These are phyloP conservation scores for Candoia aspera DNA, from an alignment of 2,113 vertebrate genomes.

Conservation along the genomic window DNA sequence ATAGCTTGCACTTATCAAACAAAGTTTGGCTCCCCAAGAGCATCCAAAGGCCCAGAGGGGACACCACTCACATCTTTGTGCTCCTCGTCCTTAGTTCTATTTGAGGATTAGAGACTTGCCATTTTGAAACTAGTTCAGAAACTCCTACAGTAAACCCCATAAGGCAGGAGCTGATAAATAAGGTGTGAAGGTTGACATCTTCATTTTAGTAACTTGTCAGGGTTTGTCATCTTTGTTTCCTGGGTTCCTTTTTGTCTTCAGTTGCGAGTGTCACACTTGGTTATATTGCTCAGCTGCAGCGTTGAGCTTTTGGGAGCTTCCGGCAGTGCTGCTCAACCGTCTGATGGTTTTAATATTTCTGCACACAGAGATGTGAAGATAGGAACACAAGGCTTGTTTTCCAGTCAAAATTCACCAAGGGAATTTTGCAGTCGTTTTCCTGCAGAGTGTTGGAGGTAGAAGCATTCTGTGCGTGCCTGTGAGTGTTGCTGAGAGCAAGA, in stretches of 20 bases:
- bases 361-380: neutral
- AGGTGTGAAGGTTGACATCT: constrained; percentile 10
- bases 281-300: constrained; percentile 2
- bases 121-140: neutral
- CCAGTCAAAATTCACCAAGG: neutral
- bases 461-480: neutral
- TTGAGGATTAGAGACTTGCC: neutral
- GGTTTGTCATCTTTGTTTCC: constrained; percentile 1
- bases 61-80: neutral
- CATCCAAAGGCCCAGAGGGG: neutral
- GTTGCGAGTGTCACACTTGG: neutral
- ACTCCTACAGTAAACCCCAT: neutral
- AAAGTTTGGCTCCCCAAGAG: neutral
- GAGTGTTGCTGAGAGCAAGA: neutral
- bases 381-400: neutral
- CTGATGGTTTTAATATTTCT: neutral
- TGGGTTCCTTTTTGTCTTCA: neutral
- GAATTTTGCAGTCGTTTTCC: neutral
- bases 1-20: neutral
- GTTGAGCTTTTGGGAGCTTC: constrained; percentile 2
- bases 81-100: neutral
- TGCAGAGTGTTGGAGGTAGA: neutral
- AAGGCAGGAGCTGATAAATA: constrained; percentile 16
- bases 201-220: constrained; percentile 10
- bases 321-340: neutral